Percentiles rank a stretch among this genome's conserved stretches.
Conservation (phyloP, 2,113 vertebrate genomes). For the Psephotus haematonotus region DNA sequence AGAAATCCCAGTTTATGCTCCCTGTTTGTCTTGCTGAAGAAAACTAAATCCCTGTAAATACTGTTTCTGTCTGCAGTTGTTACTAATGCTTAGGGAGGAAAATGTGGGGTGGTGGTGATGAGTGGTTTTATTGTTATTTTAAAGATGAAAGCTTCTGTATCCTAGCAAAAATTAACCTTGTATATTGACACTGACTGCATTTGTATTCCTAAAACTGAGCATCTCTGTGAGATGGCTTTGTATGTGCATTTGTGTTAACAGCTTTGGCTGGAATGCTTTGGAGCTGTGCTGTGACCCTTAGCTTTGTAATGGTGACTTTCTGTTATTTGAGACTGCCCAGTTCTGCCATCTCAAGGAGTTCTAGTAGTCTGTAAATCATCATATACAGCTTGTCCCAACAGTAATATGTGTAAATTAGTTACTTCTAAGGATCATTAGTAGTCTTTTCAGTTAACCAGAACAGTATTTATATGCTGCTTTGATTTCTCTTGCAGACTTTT, state of each 20-base stretch:
- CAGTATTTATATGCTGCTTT: background rate
- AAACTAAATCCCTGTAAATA: background rate
- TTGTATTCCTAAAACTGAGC: background rate
- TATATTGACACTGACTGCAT: background rate
- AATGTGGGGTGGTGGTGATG: too few species aligned
- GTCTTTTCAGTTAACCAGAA: background rate
- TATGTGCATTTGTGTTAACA: background rate
- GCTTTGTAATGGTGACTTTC: background rate
- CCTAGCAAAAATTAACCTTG: background rate
- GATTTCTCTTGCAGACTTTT: background rate
- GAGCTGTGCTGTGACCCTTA: background rate
- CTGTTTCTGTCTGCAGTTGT: background rate
- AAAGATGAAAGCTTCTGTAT: background rate
- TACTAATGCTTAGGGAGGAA: background rate
- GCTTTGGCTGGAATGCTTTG: background rate
- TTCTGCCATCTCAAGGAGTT: background rate
- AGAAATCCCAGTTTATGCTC: background rate
- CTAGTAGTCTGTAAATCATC: background rate
- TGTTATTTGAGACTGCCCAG: background rate
- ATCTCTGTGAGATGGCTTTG: background rate
- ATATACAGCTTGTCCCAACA: background rate
- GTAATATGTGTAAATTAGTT: background rate
- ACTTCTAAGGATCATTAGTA: background rate
- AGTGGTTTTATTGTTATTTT: background rate
- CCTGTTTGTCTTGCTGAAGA: background rate